Evolutionary conservation across 2,888 invertebrate genomes (phyloP), one percentile per base, ranked within the genome.

Genomic region (Parnassius mnemosyne): DNA sequence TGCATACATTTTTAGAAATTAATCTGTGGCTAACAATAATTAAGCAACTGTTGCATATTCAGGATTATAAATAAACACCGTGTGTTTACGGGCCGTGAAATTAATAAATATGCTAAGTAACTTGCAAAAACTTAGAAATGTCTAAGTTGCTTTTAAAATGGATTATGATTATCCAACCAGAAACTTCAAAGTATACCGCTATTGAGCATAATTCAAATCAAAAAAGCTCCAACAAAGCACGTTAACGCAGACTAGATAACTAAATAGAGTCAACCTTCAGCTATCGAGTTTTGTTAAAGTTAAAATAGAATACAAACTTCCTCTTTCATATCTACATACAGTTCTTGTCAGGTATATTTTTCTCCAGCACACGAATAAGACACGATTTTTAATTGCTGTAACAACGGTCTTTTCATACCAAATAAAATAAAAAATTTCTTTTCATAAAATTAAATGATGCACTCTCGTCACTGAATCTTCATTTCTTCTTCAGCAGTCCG

Each of bases 141-240:
- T 44, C 51, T 52, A 43, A 51, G 55, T 59, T 63, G 53, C 54
- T 61, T 34, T 25, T 44, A 42, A 47, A 13, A 16, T 63, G 60
- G 72, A 73, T 74, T 74, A 75, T 68, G 69, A 69, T 71, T 74
- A 74, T 69, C 72, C 74, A 70, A 73, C 68, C 72, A 69, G 70
- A 74, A 75, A 75, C 67, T 66, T 60, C 68, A 71, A 70, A 50
- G 58, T 25, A 20, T 13, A 10, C 63, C 63, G 63, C 54, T 42
- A 46, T 25, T 34, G 20, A 7, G 13, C 44, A 53, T 57, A 52
- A 53, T 59, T 59, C 46, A 52, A 50, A 47, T 54, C 50, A 51
- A 55, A 59, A 47, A 49, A 41, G n/a, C 16, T 42, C 53, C 34
- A 34, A 34, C n/a, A 34, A 53, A 16, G 16, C 50, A 16, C 16